Conservation (phyloP, 2,888 invertebrate species). For the Luperina testacea region DNA sequence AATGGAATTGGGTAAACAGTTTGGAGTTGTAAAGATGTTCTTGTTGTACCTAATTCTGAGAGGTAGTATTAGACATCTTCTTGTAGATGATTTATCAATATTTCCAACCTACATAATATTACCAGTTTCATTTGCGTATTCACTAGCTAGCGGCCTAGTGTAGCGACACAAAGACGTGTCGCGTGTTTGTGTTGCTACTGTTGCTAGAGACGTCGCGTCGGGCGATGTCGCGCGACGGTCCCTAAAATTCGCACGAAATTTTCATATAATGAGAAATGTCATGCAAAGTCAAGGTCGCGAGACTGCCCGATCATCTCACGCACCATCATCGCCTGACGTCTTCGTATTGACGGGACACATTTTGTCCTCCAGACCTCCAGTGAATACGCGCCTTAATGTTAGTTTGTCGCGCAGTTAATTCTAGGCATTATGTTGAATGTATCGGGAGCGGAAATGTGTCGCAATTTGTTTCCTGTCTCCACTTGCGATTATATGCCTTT, state of each 20-base stretch:
- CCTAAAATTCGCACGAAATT: neutral
- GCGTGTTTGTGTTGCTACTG: neutral
- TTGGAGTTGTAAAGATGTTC: neutral
- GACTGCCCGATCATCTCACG: neutral
- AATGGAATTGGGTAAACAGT: conserved; percentile 5
- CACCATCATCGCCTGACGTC: neutral
- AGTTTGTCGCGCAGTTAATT: neutral
- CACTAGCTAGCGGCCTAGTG: neutral
- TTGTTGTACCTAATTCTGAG: neutral
- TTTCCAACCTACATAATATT: neutral
- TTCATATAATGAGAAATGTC: neutral
- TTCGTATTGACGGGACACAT: neutral
- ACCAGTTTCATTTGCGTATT: neutral
- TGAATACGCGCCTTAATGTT: neutral
- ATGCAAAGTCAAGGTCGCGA: neutral
- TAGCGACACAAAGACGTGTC: neutral
- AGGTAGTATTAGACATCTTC: neutral
- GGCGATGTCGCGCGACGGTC: neutral
- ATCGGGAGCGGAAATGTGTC: conserved; percentile 29
- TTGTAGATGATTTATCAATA: neutral
- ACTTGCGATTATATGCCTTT: conserved; percentile 31
- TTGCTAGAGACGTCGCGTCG: neutral
- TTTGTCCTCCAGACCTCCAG: neutral
- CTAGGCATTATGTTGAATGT: conserved; percentile 1
- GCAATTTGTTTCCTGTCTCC: conserved; percentile 32